Evolutionary conservation across 2,113 vertebrate genomes (phyloP).

Genomic region (Malaclemys terrapin): DNA sequence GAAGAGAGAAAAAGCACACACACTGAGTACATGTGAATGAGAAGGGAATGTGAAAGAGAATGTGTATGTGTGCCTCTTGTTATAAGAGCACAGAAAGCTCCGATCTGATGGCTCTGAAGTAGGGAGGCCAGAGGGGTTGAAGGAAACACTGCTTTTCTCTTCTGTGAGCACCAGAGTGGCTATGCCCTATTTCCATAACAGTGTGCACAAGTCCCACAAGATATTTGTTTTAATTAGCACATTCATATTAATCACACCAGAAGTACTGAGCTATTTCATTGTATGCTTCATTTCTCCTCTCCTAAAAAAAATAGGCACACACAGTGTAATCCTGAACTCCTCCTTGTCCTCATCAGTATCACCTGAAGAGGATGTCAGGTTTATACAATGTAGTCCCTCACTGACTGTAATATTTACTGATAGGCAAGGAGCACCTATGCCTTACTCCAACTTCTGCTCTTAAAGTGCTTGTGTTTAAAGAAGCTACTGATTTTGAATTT

Average conservation of each 20-base stretch:
- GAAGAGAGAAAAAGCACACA: background rate
- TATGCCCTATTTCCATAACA: constrained; percentile 40
- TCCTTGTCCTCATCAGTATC: background rate
- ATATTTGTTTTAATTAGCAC: constrained; percentile 31
- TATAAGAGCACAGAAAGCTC: background rate
- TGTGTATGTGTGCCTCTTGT: fast-evolving
- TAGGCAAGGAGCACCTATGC: background rate
- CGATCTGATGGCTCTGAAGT: background rate
- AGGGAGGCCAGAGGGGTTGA: background rate
- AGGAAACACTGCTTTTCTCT: background rate
- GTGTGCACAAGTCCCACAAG: background rate
- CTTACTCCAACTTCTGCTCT: background rate
- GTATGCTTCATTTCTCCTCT: background rate
- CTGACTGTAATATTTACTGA: background rate
- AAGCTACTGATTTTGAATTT: background rate
- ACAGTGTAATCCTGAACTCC: background rate
- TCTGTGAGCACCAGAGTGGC: background rate
- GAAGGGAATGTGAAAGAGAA: background rate
- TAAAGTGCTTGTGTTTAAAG: background rate
- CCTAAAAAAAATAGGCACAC: background rate
- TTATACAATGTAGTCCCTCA: background rate
- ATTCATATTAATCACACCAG: constrained; percentile 31
- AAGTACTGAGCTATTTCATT: constrained; percentile 1
- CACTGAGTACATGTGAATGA: background rate
- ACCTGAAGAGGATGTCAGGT: constrained; percentile 2